Evolutionary conservation across 2,888 invertebrate species (phyloP), one percentile per base, ranked within the genome.

Genomic region (Crocallis elinguaria): DNA sequence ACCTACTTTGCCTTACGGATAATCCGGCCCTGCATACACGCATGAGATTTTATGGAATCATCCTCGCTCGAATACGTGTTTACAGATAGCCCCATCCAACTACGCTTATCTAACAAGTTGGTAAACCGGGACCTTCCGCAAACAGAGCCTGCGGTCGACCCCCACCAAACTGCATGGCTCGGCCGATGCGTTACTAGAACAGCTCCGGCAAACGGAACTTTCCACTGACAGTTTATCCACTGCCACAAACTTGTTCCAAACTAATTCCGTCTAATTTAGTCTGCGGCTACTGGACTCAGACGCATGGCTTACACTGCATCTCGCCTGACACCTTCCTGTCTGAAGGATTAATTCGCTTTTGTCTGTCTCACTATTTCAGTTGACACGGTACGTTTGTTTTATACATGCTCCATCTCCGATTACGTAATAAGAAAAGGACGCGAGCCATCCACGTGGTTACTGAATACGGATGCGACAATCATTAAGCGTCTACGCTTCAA

Each of bases 211-310:
- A 51, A 56, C 53, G 45, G 54, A 75, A 77, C 69, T 76, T 75
- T 66, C 62, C 55, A 69, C 70, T 68, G 75, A 70, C 76, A 78
- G 73, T 76, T 77, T 78, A 77, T 72, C 68, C 73, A 67, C 65
- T 64, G 66, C 69, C 57, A 62, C 66, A 59, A 71, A 79, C 76
- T 82, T 77, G 79, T 73, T 76, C 56, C 62, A 56, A 80, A 82
- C 80, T 84, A 84, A 83, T 83, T 82, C 75, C 61, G 63, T 74
- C 76, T 79, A 83, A 81, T 80, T 82, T 77, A 73, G 75, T 62
- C 71, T 71, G 75, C 44, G 70, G 71, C 55, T 52, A 41, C 50
- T 60, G 60, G 61, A 67, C 66, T 64, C 62, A 72, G 65, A 71
- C 69, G 66, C 69, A 68, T 53, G 66, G 75, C 73, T 79, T 75